These are phyloP conservation scores for Sebastes iracundus DNA, from an alignment of 2,797 vertebrate species.

Conservation along the genomic window DNA sequence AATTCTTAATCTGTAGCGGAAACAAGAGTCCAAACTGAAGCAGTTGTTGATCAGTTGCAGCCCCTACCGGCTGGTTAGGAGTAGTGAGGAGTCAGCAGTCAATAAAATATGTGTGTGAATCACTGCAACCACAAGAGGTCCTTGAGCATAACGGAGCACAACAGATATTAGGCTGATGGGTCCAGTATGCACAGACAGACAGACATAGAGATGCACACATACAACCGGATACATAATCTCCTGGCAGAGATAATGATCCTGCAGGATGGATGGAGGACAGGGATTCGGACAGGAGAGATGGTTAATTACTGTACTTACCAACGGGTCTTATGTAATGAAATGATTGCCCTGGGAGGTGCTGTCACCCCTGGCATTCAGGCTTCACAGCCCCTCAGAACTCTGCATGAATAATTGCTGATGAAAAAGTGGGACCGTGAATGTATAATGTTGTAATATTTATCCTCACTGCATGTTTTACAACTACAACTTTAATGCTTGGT, in stretches of 20 bases:
- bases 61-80: too few species aligned
- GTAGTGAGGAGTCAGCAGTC: neutral
- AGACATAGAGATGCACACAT: neutral
- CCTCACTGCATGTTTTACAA: neutral
- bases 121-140: neutral
- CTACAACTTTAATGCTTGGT: neutral
- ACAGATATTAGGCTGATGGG: neutral
- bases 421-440: neutral
- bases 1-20: too few species aligned
- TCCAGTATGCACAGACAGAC: neutral
- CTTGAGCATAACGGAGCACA: neutral
- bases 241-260: neutral
- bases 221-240: neutral
- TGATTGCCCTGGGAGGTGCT: neutral
- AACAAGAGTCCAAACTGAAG: neutral
- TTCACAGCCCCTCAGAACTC: neutral
- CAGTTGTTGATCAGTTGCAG: neutral
- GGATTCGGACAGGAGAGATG: neutral
- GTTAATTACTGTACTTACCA: slow-evolving; percentile 1
- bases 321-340: neutral
- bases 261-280: neutral
- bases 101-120: neutral
- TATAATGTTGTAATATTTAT: neutral
- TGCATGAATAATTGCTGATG: neutral
- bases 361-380: neutral